phyloP scores from a whole-genome alignment of 2,797 vertebrate species.

The Clangula hyemalis region DNA sequence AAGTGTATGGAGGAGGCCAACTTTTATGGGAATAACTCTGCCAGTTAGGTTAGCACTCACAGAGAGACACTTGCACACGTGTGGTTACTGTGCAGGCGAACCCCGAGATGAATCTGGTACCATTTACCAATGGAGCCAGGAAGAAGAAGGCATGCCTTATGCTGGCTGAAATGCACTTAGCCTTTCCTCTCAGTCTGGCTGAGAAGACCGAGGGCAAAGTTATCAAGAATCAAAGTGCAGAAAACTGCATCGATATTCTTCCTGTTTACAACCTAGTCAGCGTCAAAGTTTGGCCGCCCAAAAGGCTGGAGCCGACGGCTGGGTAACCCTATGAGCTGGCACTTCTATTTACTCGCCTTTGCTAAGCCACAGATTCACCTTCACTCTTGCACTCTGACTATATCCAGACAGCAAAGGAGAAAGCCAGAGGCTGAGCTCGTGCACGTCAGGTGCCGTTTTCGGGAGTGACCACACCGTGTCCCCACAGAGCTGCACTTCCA shows the following conservation, averaged over 20 bases:
- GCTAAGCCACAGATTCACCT: background rate
- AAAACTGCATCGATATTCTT: background rate
- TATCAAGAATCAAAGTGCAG: background rate
- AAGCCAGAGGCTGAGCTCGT: background rate
- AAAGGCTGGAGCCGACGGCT: background rate
- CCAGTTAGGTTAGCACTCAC: background rate
- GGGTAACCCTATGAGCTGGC: background rate
- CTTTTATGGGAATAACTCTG: background rate
- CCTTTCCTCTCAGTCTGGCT: background rate
- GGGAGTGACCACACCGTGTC: constrained; percentile 70
- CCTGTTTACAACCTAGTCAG: background rate
- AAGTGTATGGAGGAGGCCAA: background rate
- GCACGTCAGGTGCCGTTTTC: background rate
- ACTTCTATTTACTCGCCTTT: background rate
- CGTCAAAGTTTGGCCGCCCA: background rate
- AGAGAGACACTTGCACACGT: accelerated
- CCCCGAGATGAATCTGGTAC: accelerated
- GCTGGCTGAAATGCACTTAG: accelerated
- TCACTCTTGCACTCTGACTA: background rate
- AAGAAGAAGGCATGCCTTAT: background rate
- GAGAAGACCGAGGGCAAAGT: background rate
- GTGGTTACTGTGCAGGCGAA: background rate
- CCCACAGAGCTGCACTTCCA: constrained; percentile 38
- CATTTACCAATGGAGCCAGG: background rate
- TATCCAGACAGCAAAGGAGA: background rate